Conservation (phyloP, 1,140 invertebrate species). For the Drosophila melanogaster region DNA sequence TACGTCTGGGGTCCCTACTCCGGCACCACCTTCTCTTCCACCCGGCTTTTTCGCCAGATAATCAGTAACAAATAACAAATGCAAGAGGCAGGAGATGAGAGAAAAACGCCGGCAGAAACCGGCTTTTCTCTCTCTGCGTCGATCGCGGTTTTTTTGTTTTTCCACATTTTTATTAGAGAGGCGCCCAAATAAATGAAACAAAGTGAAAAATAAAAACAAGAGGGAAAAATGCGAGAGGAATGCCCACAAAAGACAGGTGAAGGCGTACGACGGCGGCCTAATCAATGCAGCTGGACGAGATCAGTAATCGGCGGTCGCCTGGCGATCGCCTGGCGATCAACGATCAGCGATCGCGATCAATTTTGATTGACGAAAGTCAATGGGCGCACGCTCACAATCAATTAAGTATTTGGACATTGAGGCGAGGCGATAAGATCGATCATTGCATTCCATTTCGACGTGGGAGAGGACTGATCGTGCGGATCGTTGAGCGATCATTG, state of each 20-base stretch:
- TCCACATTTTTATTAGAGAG: slow-evolving; percentile 50
- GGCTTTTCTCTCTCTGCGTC: slow-evolving; percentile 48
- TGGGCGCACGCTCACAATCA: slow-evolving; percentile 72
- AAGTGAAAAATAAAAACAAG: slow-evolving; percentile 11
- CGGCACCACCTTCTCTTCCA: neutral
- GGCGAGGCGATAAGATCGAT: slow-evolving; percentile 40
- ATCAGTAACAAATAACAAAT: slow-evolving; percentile 54
- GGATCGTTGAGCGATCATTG: slow-evolving; percentile 59
- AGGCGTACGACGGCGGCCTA: slow-evolving; percentile 59
- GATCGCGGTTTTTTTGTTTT: slow-evolving; percentile 37
- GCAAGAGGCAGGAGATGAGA: slow-evolving; percentile 46
- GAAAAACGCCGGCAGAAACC: slow-evolving; percentile 74
- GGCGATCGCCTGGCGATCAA: slow-evolving; percentile 19
- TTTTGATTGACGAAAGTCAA: slow-evolving; percentile 77
- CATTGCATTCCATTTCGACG: slow-evolving; percentile 14
- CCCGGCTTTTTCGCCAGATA: slow-evolving; percentile 50
- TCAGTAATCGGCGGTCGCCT: slow-evolving; percentile 59
- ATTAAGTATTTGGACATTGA: slow-evolving; percentile 69
- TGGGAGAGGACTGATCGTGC: slow-evolving; percentile 27
- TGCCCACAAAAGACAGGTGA: slow-evolving; percentile 59
- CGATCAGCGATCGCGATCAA: slow-evolving; percentile 37
- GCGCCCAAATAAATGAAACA: slow-evolving; percentile 52
- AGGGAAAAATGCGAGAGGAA: slow-evolving; percentile 56
- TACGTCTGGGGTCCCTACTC: neutral
- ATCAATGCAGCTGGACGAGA: slow-evolving; percentile 63